phyloP scores from a whole-genome alignment of 2,113 vertebrate species.

The Hyla sarda region DNA sequence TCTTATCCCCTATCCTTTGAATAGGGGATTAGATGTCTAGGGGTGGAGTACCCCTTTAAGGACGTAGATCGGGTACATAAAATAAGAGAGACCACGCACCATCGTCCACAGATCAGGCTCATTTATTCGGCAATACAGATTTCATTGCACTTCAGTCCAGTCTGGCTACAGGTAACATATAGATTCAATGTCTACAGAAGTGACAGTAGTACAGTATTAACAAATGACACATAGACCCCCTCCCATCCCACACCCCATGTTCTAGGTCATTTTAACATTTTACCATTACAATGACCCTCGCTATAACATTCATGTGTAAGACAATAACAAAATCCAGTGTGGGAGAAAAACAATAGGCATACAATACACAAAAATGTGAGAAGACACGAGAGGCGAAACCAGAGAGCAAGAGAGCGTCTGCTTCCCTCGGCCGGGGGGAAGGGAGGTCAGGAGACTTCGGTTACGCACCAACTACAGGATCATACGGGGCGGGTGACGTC shows the following conservation, averaged over 20 bases:
- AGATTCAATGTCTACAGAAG: conserved; percentile 68
- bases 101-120: conserved; percentile 62
- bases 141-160: conserved; percentile 77
- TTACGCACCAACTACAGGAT: not conserved
- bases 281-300: conserved; percentile 59
- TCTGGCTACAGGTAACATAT: conserved; percentile 74
- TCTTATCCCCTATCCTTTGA: too few relatives aligned
- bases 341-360: conserved; percentile 74
- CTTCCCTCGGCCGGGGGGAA: not conserved
- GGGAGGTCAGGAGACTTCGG: not conserved
- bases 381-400: conserved; percentile 68
- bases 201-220: conserved; percentile 79
- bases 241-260: conserved; percentile 67
- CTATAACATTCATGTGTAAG: conserved; percentile 75
- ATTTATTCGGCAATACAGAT: conserved; percentile 68
- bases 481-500: not conserved
- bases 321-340: conserved; percentile 82
- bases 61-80: not conserved
- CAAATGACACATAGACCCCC: conserved; percentile 66
- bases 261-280: conserved; percentile 61
- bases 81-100: not conserved
- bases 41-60: too few relatives aligned
- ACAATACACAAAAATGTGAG: conserved; percentile 63
- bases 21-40: too few relatives aligned
- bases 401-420: not conserved